Evolutionary conservation across 2,113 vertebrate species (phyloP), one percentile per base, ranked within the genome.

Genomic region (Sander lucioperca): DNA sequence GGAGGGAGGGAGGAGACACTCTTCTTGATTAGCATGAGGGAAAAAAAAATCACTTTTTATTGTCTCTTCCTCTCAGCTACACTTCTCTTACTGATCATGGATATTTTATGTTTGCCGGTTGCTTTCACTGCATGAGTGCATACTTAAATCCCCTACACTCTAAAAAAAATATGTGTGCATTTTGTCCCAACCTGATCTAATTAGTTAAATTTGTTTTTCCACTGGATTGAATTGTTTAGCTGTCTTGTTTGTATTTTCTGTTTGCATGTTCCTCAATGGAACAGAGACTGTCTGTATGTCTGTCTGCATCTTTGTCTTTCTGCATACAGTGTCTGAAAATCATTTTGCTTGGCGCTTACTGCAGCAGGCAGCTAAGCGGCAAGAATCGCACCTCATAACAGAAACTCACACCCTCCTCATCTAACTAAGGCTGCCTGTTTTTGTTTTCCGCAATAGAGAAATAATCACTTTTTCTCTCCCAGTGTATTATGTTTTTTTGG

Each of bases 341-440:
- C 75, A 27, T 83, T 80, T 75, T 69, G 67, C 73, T 75, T 76
- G 65, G 30, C 51, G 56, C 36, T 62, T 62, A 23, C 16, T 81
- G 74, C 88, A 86, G 82, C 80, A 90, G 67, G 75, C 86, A 88
- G 80, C 78, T 84, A 87, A 92, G 85, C 80, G 68, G 83, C 79
- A 86, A 85, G 71, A 88, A 83, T 91, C 85, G 64, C 86, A 83
- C 88, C 77, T 92, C 81, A 83, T 62, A 86, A 85, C 71, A 89
- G 74, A 92, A 91, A 79, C 77, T 90, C 85, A 91, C 91, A 92
- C 90, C 83, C 82, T 91, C 63, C 74, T 86, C 87, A 83, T 90
- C 74, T 61, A 83, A 88, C 77, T 86, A 71, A 85, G 66, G 57
- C 73, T 80, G 86, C 61, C 79, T 80, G 58, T 80, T 92, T 90